Evolutionary conservation across 2,113 vertebrate genomes (phyloP).

Genomic region (Anguilla japonica): DNA sequence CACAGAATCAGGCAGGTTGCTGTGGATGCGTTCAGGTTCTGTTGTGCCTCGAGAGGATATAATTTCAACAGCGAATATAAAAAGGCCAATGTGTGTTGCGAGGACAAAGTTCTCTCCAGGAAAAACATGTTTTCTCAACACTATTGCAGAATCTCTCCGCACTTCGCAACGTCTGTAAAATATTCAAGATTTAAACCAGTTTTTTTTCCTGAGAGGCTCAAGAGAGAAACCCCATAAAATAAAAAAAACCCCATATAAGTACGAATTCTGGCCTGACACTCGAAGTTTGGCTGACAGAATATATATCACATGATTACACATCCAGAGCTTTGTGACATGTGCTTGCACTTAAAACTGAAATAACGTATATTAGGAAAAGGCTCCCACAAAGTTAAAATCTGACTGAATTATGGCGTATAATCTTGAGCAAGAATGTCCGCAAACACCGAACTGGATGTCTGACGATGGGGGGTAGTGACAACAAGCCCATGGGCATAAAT

Average conservation of each 20-base stretch:
- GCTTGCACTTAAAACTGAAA: slow-evolving; percentile 16
- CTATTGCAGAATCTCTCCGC: background rate
- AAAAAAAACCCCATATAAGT: background rate
- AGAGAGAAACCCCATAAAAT: background rate
- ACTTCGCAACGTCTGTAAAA: background rate
- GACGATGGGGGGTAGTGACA: slow-evolving; percentile 3
- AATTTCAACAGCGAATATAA: background rate
- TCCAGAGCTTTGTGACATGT: slow-evolving; percentile 18
- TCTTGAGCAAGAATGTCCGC: slow-evolving; percentile 6
- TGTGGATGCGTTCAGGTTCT: background rate
- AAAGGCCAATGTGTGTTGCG: background rate
- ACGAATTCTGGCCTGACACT: background rate
- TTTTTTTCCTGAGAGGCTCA: background rate
- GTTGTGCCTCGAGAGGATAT: background rate
- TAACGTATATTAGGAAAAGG: slow-evolving; percentile 5
- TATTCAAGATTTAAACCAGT: background rate
- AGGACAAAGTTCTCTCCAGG: background rate
- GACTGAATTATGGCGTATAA: slow-evolving; percentile 13
- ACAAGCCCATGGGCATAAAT: background rate
- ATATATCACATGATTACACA: slow-evolving; percentile 12
- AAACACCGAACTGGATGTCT: background rate
- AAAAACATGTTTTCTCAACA: background rate
- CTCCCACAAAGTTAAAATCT: background rate
- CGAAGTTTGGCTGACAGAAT: background rate
- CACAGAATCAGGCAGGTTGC: background rate